Conservation (phyloP, 2,113 vertebrate genomes). For the Urocolius indicus region DNA sequence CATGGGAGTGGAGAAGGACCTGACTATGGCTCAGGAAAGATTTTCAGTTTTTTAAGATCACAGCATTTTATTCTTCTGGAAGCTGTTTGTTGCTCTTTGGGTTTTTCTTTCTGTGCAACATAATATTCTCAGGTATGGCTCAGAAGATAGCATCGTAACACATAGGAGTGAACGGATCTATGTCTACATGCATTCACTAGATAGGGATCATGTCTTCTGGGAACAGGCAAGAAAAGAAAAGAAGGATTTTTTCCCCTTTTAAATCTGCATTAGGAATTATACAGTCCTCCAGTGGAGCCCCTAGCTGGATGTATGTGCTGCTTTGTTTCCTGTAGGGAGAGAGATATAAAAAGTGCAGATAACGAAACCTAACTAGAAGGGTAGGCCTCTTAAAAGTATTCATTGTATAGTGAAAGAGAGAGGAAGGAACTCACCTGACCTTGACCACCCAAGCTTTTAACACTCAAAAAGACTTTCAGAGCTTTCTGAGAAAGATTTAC, state of each 20-base stretch:
- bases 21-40: not conserved
- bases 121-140: not conserved
- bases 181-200: not conserved
- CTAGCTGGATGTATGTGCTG: not conserved
- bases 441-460: conserved; percentile 68
- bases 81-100: not conserved
- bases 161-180: not conserved
- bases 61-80: not conserved
- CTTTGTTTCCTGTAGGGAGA: conserved; percentile 54
- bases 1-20: not conserved
- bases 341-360: conserved; percentile 53
- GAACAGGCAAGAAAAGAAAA: conserved; percentile 11
- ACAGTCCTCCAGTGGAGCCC: not conserved
- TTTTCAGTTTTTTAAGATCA: not conserved
- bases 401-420: conserved; percentile 59
- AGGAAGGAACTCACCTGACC: conserved; percentile 67
- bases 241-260: conserved; percentile 4
- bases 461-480: conserved; percentile 57
- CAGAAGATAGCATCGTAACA: not conserved
- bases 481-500: conserved; percentile 50
- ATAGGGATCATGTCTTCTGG: not conserved
- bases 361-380: conserved; percentile 61
- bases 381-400: conserved; percentile 61
- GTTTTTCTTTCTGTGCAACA: not conserved
- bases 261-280: not conserved